Percentiles rank a stretch among this genome's conserved stretches.
Evolutionary conservation across 1,140 invertebrate species (phyloP).

Genomic region (Drosophila hydei): DNA sequence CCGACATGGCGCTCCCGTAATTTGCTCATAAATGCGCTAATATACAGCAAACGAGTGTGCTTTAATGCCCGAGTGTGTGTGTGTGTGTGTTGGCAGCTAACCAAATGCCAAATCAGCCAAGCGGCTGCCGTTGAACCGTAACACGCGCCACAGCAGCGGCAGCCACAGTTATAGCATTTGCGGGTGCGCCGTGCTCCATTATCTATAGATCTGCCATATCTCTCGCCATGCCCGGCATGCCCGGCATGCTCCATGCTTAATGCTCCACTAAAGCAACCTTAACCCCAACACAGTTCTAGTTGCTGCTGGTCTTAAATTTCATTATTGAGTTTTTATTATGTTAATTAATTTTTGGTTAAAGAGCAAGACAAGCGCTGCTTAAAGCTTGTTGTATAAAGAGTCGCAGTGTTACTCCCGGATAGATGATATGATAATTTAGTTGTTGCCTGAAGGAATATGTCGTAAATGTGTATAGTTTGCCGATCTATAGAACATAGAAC

Average conservation of each 20-base stretch:
- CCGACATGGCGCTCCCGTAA: constrained; percentile 70
- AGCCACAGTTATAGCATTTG: constrained; percentile 27
- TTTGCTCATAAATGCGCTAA: constrained; percentile 78
- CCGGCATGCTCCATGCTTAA: not conserved
- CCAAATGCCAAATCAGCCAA: constrained; percentile 31
- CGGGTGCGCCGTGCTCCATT: constrained; percentile 28
- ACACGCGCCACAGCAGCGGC: constrained; percentile 45
- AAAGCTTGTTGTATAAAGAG: too few species aligned
- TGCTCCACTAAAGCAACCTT: constrained; percentile 23
- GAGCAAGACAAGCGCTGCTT: too few species aligned
- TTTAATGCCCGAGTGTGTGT: constrained; percentile 29
- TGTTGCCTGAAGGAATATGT: too few species aligned
- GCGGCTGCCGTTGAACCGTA: constrained; percentile 28
- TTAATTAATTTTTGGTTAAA: too few species aligned
- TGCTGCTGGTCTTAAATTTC: constrained; percentile 12
- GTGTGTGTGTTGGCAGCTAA: constrained; percentile 31
- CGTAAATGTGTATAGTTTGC: too few species aligned
- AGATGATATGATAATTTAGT: too few species aligned
- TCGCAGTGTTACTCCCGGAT: too few species aligned
- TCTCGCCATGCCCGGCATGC: too few species aligned
- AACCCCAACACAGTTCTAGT: constrained; percentile 13
- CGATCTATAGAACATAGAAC: too few species aligned
- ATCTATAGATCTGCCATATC: constrained; percentile 1
- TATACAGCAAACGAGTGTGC: constrained; percentile 65
- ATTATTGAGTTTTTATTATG: not conserved